Conservation (phyloP, 2,888 invertebrate genomes). For the Drosophila mimetica region DNA sequence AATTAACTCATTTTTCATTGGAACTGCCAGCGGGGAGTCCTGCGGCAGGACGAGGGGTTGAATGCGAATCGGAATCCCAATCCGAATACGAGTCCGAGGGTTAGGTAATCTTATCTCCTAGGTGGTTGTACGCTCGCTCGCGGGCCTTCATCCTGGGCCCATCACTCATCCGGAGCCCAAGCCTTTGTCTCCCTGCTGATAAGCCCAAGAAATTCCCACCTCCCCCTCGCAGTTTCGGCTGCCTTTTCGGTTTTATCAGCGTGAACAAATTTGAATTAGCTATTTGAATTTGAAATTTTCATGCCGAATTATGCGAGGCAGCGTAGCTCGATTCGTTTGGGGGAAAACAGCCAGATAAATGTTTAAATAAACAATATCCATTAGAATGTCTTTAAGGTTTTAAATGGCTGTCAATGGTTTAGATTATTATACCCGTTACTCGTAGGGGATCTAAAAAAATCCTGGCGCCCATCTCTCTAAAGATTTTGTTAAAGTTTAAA, state of each 20-base stretch:
- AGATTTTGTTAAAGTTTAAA: no score
- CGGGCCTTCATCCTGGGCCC: conserved; percentile 46
- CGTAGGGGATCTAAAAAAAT: no score
- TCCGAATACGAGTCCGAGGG: conserved; percentile 4
- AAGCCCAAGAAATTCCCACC: conserved; percentile 40
- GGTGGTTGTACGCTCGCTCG: conserved; percentile 37
- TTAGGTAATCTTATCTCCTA: conserved; percentile 69
- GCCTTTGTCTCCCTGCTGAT: conserved; percentile 61
- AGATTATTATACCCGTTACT: no score
- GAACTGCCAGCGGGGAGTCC: conserved; percentile 65
- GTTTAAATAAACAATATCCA: not conserved
- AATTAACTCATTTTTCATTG: conserved; percentile 84
- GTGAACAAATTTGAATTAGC: conserved; percentile 51
- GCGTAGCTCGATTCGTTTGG: conserved; percentile 48
- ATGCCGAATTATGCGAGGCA: conserved; percentile 63
- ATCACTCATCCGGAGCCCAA: conserved; percentile 68
- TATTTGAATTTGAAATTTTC: conserved; percentile 59
- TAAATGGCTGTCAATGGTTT: not conserved
- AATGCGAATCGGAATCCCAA: not conserved
- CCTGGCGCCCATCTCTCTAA: no score
- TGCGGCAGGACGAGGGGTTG: conserved; percentile 9
- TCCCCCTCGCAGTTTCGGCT: not conserved
- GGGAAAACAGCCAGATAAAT: conserved; percentile 62
- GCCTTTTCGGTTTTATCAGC: conserved; percentile 36
- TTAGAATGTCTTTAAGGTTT: not conserved